Conservation (phyloP, 2,113 vertebrate species). For the Fukomys damarensis region DNA sequence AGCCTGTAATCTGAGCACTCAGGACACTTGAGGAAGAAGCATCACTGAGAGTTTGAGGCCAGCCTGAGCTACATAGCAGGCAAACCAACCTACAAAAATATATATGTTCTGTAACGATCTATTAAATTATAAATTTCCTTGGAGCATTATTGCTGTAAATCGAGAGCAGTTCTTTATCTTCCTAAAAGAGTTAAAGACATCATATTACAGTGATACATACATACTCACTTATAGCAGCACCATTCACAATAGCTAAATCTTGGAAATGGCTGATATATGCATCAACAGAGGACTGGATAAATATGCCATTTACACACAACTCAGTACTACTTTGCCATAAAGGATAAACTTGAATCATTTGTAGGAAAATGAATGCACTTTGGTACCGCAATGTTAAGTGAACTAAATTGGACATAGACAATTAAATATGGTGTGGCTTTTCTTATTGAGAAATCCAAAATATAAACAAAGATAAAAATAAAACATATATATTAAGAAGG, state of each 20-base stretch:
- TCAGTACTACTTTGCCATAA: background rate
- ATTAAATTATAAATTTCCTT: background rate
- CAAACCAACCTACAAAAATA: too few relatives aligned
- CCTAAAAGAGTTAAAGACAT: background rate
- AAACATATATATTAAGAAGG: background rate
- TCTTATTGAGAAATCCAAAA: background rate
- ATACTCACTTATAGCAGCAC: background rate
- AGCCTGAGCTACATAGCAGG: background rate
- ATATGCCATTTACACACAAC: background rate
- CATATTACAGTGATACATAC: background rate
- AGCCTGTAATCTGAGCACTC: background rate
- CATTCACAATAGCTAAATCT: background rate
- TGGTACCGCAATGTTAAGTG: background rate
- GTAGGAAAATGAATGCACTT: background rate
- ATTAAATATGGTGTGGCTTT: background rate
- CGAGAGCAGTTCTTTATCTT: background rate
- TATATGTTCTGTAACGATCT: background rate
- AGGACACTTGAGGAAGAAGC: background rate
- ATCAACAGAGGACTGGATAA: background rate
- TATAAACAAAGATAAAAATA: background rate
- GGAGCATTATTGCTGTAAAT: background rate
- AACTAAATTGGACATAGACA: background rate
- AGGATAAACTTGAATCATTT: background rate
- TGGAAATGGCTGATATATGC: background rate
- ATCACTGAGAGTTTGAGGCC: background rate